Percentiles rank a stretch among this genome's conserved stretches.
These are phyloP conservation scores for Peromyscus maniculatus DNA, from an alignment of 2,113 vertebrate genomes.

Conservation along the genomic window DNA sequence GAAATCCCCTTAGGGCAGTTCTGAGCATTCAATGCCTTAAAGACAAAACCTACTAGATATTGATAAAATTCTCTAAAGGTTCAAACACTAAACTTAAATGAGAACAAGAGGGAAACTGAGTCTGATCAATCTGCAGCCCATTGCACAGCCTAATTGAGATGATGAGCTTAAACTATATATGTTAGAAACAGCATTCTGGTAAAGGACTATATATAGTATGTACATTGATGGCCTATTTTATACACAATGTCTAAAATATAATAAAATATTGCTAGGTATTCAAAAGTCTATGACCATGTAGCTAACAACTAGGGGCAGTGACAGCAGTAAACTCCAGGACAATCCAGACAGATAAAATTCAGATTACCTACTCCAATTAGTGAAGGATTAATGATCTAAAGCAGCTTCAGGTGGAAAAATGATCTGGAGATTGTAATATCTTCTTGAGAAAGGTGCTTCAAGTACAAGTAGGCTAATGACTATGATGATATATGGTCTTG, in stretches of 20 bases:
- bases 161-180: neutral
- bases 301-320: neutral
- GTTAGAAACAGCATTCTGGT: neutral
- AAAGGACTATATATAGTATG: neutral
- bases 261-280: constrained; percentile 13
- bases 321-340: neutral
- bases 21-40: neutral
- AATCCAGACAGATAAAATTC: neutral
- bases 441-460: neutral
- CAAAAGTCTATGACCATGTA: neutral
- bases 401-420: neutral
- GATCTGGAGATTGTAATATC: neutral
- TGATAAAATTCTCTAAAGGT: neutral
- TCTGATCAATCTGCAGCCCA: neutral
- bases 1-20: neutral
- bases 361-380: neutral
- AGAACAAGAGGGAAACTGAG: neutral
- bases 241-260: neutral
- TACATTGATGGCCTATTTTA: neutral
- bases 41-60: neutral
- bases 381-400: neutral
- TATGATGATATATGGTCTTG: neutral
- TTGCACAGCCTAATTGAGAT: neutral
- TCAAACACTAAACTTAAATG: neutral
- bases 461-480: neutral